These are phyloP conservation scores for Trichogramma dendrolimi DNA, from an alignment of 2,888 invertebrate species.

Conservation along the genomic window DNA sequence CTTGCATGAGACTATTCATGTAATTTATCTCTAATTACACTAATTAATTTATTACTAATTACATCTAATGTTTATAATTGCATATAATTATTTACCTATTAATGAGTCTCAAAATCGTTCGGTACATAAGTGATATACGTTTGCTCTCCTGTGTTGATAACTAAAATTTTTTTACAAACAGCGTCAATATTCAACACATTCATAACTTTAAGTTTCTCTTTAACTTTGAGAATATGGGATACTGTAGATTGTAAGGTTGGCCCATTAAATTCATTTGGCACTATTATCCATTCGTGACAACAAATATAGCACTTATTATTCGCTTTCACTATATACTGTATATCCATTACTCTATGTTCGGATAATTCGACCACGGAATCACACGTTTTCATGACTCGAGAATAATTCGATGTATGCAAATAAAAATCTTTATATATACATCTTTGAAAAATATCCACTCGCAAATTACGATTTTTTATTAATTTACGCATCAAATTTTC, in stretches of 20 bases:
- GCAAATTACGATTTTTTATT: neutral
- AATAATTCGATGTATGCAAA: conserved; percentile 1
- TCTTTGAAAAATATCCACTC: neutral
- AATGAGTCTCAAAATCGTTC: neutral
- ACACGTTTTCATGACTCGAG: neutral
- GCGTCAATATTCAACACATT: neutral
- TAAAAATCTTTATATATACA: neutral
- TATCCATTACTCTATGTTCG: neutral
- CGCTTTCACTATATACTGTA: neutral
- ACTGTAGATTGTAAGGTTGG: neutral
- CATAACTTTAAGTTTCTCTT: neutral
- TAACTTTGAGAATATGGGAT: neutral
- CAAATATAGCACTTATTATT: neutral
- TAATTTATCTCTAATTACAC: no score
- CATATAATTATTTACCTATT: no score
- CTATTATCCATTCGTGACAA: neutral
- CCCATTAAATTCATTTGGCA: neutral
- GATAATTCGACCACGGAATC: neutral
- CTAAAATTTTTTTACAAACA: neutral
- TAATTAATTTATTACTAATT: no score
- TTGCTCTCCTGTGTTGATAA: neutral
- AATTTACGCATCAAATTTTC: conserved; percentile 5
- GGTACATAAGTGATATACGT: neutral
- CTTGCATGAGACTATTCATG: no score
- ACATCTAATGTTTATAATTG: no score